These are phyloP conservation scores for Temnothorax ravouxi DNA, from an alignment of 2,888 invertebrate genomes.

Conservation along the genomic window DNA sequence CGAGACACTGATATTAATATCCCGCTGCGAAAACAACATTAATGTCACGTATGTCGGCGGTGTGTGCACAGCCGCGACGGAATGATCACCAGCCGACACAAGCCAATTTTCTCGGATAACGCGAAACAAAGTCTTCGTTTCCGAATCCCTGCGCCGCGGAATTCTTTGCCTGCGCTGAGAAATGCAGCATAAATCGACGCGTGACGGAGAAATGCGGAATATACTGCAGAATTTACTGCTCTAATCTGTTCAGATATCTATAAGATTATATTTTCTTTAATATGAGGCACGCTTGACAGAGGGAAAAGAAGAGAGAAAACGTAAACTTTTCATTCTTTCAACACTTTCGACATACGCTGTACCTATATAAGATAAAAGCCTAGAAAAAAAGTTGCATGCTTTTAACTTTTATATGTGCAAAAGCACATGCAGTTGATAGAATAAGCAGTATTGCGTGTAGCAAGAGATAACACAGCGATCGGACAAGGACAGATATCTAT, in stretches of 20 bases:
- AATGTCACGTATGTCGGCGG: background rate
- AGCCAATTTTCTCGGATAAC: constrained; percentile 34
- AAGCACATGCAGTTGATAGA: too few relatives aligned
- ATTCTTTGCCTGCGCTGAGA: constrained; percentile 22
- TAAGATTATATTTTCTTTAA: constrained; percentile 8
- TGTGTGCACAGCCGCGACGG: background rate
- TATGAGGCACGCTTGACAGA: background rate
- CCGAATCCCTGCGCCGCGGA: constrained; percentile 2
- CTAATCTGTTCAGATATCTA: constrained; percentile 21
- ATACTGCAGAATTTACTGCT: constrained; percentile 18
- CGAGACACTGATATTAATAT: constrained; percentile 43
- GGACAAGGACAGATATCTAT: too few relatives aligned
- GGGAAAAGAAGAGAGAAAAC: background rate
- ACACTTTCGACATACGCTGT: constrained; percentile 5
- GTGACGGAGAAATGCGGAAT: constrained; percentile 52
- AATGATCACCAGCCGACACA: constrained; percentile 1
- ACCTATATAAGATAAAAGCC: too few relatives aligned
- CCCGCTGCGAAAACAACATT: constrained; percentile 46
- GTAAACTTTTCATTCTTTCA: constrained; percentile 5
- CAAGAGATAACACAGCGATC: too few relatives aligned
- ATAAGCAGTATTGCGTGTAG: too few relatives aligned
- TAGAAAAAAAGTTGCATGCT: too few relatives aligned
- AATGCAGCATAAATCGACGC: constrained; percentile 38
- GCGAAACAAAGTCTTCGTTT: constrained; percentile 30
- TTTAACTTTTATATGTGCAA: too few relatives aligned